These are phyloP conservation scores for Oreohelix idahoensis DNA, from an alignment of 1,140 invertebrate species.

Conservation along the genomic window DNA sequence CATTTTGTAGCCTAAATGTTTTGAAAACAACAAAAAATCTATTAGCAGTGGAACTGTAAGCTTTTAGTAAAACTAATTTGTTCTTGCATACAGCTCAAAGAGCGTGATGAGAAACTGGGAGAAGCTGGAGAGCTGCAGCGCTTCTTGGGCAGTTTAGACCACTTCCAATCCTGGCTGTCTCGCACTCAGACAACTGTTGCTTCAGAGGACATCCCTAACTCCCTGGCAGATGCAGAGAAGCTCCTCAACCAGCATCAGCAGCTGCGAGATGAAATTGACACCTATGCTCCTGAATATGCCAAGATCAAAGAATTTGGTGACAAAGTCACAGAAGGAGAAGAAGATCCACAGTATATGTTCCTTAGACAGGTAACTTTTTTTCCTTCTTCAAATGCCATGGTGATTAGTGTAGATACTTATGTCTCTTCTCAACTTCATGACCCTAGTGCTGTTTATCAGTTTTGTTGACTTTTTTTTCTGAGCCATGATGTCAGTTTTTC, in stretches of 20 bases:
- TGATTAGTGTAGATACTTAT: too few relatives aligned
- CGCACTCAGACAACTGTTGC: conserved; percentile 96
- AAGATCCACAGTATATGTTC: conserved; percentile 99
- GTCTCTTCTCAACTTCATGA: too few relatives aligned
- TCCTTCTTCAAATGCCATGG: too few relatives aligned
- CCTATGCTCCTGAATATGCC: conserved; percentile 96
- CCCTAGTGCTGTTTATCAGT: too few relatives aligned
- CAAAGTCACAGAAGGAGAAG: conserved; percentile 85
- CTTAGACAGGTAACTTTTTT: conserved; percentile 84
- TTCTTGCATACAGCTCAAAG: conserved; percentile 87
- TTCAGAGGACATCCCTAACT: conserved; percentile 97
- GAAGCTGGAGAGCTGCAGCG: conserved; percentile 98
- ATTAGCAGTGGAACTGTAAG: too few relatives aligned
- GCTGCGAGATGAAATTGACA: conserved; percentile 98
- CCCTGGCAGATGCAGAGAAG: conserved; percentile 95
- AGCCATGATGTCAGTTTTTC: too few relatives aligned
- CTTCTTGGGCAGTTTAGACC: conserved; percentile 98
- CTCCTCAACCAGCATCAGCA: conserved; percentile 95
- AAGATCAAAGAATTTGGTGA: conserved; percentile 99
- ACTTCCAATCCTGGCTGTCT: conserved; percentile 99
- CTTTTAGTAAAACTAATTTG: too few relatives aligned
- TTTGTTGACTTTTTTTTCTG: too few relatives aligned
- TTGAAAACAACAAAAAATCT: too few relatives aligned
- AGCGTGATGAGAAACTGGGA: conserved; percentile 96
- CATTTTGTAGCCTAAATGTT: too few relatives aligned